These are phyloP conservation scores for Drosophila suboccidentalis DNA, from an alignment of 2,888 invertebrate genomes.

Conservation along the genomic window DNA sequence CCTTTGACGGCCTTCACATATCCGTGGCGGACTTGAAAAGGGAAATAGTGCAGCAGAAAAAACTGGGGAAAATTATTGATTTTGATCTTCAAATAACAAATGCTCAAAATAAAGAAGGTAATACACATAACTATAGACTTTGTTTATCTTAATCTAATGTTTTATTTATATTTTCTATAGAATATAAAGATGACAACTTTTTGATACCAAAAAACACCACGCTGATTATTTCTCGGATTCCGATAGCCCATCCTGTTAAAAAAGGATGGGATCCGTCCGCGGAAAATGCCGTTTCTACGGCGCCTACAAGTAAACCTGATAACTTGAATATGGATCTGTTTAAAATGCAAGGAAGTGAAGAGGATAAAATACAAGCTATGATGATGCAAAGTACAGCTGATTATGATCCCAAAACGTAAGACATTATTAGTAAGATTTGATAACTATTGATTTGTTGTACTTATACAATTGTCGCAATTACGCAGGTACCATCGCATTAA, in stretches of 20 bases:
- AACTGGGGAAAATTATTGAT: slow-evolving; percentile 96
- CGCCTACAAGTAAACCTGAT: slow-evolving; percentile 83
- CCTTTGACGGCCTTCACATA: slow-evolving; percentile 98
- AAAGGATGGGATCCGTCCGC: slow-evolving; percentile 90
- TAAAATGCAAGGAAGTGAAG: slow-evolving; percentile 96
- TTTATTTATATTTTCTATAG: slow-evolving; percentile 86
- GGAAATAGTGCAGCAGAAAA: slow-evolving; percentile 97
- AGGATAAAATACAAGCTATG: slow-evolving; percentile 99
- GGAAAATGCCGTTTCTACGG: slow-evolving; percentile 74
- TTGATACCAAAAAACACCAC: slow-evolving; percentile 99
- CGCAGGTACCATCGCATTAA: slow-evolving; percentile 94
- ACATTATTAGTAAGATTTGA: background rate
- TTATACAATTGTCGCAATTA: background rate
- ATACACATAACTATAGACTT: background rate
- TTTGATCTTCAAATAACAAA: slow-evolving; percentile 98
- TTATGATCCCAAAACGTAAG: slow-evolving; percentile 98
- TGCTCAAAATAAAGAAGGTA: slow-evolving; percentile 98
- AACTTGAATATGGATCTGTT: slow-evolving; percentile 92
- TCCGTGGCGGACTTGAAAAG: slow-evolving; percentile 98
- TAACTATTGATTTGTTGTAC: too few relatives aligned
- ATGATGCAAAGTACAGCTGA: slow-evolving; percentile 98
- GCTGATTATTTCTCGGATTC: slow-evolving; percentile 96
- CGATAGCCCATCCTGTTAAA: slow-evolving; percentile 92
- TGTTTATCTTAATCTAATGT: background rate
- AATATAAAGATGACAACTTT: slow-evolving; percentile 95